phyloP scores from a whole-genome alignment of 2,797 vertebrate species.

The Acanthurus leucopareius region DNA sequence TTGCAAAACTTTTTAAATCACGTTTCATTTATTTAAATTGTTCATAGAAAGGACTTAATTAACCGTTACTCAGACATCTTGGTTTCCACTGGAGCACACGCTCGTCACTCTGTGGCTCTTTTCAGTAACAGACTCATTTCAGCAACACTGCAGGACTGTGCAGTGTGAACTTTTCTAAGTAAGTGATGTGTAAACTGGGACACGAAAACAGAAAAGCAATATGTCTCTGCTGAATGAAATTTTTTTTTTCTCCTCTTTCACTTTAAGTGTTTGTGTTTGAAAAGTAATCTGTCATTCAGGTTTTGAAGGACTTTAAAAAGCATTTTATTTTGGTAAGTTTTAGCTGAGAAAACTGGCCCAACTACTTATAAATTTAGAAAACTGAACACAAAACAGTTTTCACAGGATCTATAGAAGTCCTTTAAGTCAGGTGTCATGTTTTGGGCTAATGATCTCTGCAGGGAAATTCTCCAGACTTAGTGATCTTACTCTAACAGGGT shows the following conservation, averaged over 20 bases:
- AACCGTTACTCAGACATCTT: too few relatives aligned
- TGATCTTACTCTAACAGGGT: slow-evolving; percentile 1
- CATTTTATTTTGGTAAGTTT: slow-evolving; percentile 1
- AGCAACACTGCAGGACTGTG: not conserved
- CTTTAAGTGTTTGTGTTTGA: not conserved
- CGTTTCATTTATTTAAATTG: too few relatives aligned
- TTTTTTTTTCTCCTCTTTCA: not conserved
- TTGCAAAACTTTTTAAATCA: too few relatives aligned
- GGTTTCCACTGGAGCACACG: too few relatives aligned
- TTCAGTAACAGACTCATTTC: not conserved
- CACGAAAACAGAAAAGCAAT: slow-evolving; percentile 16
- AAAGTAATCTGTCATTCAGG: slow-evolving; percentile 8
- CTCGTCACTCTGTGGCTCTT: too few relatives aligned
- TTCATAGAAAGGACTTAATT: too few relatives aligned
- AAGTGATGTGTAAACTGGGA: slow-evolving; percentile 8
- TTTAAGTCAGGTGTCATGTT: slow-evolving; percentile 9
- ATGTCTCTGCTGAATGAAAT: slow-evolving; percentile 1
- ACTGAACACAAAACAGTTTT: not conserved
- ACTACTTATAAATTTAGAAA: slow-evolving; percentile 7
- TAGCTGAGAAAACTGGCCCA: not conserved
- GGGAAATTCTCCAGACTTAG: slow-evolving; percentile 8
- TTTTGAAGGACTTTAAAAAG: not conserved
- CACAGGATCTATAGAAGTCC: not conserved
- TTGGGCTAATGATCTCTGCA: slow-evolving; percentile 22
- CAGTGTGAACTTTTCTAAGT: slow-evolving; percentile 6